Conservation (phyloP, 2,113 vertebrate genomes). For the Sterrhoptilus dennistouni region DNA sequence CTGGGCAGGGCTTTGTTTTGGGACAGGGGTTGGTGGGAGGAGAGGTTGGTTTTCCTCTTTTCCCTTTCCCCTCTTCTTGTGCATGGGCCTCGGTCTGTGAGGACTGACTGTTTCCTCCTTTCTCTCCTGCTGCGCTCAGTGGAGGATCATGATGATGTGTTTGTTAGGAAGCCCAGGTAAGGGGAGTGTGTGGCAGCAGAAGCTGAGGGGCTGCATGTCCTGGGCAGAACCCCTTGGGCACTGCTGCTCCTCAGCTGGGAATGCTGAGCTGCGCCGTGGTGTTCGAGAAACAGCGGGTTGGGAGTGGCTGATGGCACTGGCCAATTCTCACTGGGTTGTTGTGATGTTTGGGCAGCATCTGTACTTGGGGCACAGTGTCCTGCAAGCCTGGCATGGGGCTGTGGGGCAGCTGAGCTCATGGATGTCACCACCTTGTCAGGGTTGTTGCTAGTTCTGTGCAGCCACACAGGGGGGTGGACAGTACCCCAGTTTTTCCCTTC, state of each 20-base stretch:
- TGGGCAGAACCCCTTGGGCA: not conserved
- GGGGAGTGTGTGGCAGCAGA: not conserved
- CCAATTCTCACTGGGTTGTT: not conserved
- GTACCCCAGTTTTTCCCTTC: not conserved
- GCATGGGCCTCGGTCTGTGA: not conserved
- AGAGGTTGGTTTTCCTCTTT: not conserved
- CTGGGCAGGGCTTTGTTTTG: not conserved
- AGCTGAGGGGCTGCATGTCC: not conserved
- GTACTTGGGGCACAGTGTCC: not conserved
- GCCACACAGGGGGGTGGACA: not conserved
- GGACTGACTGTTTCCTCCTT: not conserved
- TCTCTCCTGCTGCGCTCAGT: conserved; percentile 19
- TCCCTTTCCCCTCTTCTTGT: not conserved
- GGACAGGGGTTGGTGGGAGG: not conserved
- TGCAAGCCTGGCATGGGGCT: fast-evolving
- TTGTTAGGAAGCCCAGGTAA: conserved; percentile 92
- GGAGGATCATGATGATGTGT: conserved; percentile 42
- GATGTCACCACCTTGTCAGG: not conserved
- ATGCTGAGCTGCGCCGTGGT: fast-evolving
- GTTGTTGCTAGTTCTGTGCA: not conserved
- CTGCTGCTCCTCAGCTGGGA: not conserved
- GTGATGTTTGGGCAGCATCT: not conserved
- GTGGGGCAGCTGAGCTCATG: fast-evolving
- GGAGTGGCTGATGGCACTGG: not conserved
- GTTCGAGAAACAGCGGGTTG: fast-evolving